A percentile compares a stretch with the other conserved stretches of the same genome.
These are phyloP conservation scores for Dallia pectoralis DNA, from an alignment of 2,797 vertebrate genomes.

Conservation along the genomic window DNA sequence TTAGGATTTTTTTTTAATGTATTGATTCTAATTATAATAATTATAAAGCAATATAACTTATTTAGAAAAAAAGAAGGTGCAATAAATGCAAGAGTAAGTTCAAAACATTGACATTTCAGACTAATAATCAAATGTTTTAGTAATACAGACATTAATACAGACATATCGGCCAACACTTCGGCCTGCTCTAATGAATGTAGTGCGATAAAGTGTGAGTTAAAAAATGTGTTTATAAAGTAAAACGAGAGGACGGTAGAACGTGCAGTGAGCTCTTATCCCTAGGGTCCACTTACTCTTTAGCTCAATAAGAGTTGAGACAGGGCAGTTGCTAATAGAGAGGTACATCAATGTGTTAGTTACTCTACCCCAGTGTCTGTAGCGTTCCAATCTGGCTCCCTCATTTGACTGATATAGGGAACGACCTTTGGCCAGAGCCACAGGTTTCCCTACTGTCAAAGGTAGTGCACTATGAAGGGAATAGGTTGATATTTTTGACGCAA, in stretches of 20 bases:
- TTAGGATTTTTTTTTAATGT: no score
- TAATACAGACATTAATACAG: background rate
- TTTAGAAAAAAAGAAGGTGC: background rate
- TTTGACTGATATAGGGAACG: background rate
- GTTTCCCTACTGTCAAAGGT: background rate
- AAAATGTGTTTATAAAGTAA: background rate
- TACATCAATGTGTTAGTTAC: constrained; percentile 50
- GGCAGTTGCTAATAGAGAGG: constrained; percentile 55
- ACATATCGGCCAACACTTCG: background rate
- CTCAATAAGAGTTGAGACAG: constrained; percentile 64
- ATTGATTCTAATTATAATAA: no score
- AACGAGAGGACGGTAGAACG: background rate
- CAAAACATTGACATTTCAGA: background rate
- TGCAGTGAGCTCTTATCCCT: constrained; percentile 24
- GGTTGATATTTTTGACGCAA: background rate
- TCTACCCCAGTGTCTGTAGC: background rate
- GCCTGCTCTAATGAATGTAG: background rate
- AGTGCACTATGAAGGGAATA: background rate
- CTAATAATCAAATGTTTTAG: background rate
- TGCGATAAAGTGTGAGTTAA: background rate
- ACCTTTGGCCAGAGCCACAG: background rate
- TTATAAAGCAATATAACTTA: background rate
- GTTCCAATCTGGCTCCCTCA: constrained; percentile 17
- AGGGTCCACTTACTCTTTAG: constrained; percentile 61
- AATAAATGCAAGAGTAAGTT: background rate